Percentiles rank a stretch among this genome's conserved stretches.
These are phyloP conservation scores for Percopsis omiscomaycus DNA, from an alignment of 2,797 vertebrate species.

Conservation along the genomic window DNA sequence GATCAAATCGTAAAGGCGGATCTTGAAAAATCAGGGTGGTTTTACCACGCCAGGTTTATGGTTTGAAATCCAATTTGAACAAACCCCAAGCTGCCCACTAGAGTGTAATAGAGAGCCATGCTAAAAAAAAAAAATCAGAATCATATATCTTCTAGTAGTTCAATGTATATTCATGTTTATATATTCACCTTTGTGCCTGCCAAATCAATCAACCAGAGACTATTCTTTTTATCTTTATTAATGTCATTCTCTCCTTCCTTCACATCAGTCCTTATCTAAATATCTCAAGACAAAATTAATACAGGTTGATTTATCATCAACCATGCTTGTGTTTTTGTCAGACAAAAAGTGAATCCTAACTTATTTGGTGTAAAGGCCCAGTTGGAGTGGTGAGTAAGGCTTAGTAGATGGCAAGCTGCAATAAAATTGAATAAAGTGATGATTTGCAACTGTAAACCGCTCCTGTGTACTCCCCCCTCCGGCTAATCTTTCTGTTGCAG, in stretches of 20 bases:
- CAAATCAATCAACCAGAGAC: no score
- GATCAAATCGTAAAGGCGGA: neutral
- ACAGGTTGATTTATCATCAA: conserved; percentile 2
- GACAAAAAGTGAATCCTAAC: neutral
- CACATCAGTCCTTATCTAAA: no score
- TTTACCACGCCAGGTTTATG: no score
- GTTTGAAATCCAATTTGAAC: no score
- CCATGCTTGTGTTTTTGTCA: conserved; percentile 10
- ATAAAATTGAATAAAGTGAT: conserved; percentile 3
- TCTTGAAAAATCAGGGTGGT: neutral
- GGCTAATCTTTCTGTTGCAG: conserved; percentile 12
- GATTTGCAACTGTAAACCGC: conserved; percentile 8
- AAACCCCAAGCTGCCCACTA: neutral
- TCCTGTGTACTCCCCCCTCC: neutral
- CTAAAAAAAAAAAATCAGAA: neutral
- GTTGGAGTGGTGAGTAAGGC: neutral
- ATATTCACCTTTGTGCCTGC: no score
- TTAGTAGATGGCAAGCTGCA: neutral
- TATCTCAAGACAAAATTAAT: neutral
- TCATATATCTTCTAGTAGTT: neutral
- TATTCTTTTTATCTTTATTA: no score
- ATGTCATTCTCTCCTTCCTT: no score
- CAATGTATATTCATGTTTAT: neutral
- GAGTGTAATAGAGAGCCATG: conserved; percentile 5
- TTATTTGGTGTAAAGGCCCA: no score